Base-by-base conservation (phyloP, 2,888 invertebrate species). In the Linyphia triangularis region DNA sequence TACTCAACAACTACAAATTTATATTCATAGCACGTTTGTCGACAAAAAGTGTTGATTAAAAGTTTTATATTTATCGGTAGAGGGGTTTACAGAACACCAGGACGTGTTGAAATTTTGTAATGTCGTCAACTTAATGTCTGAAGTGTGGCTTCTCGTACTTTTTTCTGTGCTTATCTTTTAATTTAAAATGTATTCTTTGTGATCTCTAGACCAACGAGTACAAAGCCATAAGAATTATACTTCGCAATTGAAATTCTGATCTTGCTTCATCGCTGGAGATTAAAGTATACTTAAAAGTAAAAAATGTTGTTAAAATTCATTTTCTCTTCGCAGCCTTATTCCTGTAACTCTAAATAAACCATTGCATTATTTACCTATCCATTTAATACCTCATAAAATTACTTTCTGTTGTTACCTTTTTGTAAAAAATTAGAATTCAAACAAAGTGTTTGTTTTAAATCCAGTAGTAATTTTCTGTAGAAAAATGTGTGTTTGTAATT, bases 221-320 rank as follows among this genome's bases (percentile, higher is more conserved):
- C 40, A 19, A 33, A 40, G 22, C 43, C 13, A 26, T 40, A 59
- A 24, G 59, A 82, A 82, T 82, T 82, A 63, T 37, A 72, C 72
- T 82, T 19, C 37, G 43, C 72, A 82, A 82, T 82, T 82, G 72
- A 82, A 82, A 82, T 82, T 82, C 72, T 72, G 82, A 82, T 82
- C 72, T 63, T 43, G 72, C 28, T 5, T 40, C 10, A 28, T 43
- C 33, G 26, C 30, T 24, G 16, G 37, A 72, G 72, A 82, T 82
- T 82, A 72, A 81, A 81, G 69, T 81, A n/a, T 69, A n/a, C 69
- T 81, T 57, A 70, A 82, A 6, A 72, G 61, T 10, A 59, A 43
- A 72, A 82, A 82, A 59, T 72, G 82, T 40, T 33, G 72, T 73
- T 43, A 16, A 24, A 30, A 26, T 26, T 61, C 43, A 63, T 82